Base-by-base conservation (phyloP, 2,888 invertebrate genomes). In the Artemia sp. region DNA sequence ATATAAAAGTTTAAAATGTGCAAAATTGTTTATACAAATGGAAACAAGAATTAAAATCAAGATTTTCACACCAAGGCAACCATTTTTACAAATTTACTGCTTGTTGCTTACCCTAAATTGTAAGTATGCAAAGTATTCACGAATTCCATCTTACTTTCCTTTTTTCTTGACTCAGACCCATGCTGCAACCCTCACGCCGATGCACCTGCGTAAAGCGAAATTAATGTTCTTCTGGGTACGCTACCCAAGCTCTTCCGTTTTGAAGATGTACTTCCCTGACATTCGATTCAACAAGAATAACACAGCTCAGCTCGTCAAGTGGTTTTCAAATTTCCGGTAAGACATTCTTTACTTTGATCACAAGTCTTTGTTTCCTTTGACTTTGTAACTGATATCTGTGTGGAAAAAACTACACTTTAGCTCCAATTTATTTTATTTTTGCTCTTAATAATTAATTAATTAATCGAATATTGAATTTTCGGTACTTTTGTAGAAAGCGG, bases 191-290 rank as follows among this genome's bases (percentile, higher is more conserved):
- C 83, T 98, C 83, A 97, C 97, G 76, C 97, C 97, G 79, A 95
- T 97, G 93, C 98, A 98, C 83, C 89, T 98, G 78, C 87, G 98
- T 79, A 99, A 99, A 82, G 98, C 98, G 74, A 99, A 98, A 84
- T 85, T 99, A 83, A 98, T 99, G 98, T 98, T 98, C 88, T 99
- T 99, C 89, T 98, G 94, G 91, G 95, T 95, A 76, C 86, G 98
- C 77, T 99, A 99, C 82, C 98, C 98, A 72, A 95, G 93, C 81
- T 97, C 97, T 73, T 90, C 95, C 77, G 92, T 97, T 75, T 88
- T 98, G 80, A 99, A 99, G 85, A 93, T 95, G 88, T 99, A 94
- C 86, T 98, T 99, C 85, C 97, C 97, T 66, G 98, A 98, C 83
- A 96, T 98, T 83, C 94, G 94, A 81, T 98, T 98, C 86, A 98